Conservation (phyloP, 2,888 invertebrate species). For the Eristalinus sepulchralis region DNA sequence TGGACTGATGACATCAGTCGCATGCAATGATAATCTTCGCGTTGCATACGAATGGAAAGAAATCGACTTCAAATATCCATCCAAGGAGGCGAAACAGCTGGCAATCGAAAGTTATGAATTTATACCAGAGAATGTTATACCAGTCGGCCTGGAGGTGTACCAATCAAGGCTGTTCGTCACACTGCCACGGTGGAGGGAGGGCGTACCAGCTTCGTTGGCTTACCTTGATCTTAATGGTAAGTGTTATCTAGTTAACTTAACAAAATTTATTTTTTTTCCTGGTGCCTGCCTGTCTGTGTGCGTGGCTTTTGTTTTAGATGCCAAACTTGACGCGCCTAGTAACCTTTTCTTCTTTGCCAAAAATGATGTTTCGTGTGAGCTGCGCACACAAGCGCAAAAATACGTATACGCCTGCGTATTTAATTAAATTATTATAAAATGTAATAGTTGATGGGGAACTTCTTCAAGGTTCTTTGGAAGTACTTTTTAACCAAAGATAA, state of each 20-base stretch:
- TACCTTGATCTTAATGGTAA: slow-evolving; percentile 88
- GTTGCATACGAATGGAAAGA: slow-evolving; percentile 88
- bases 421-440: neutral
- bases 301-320: neutral
- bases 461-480: slow-evolving; percentile 22
- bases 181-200: slow-evolving; percentile 88
- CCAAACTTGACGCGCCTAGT: neutral
- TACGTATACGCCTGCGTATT: slow-evolving; percentile 10
- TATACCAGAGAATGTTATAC: slow-evolving; percentile 87
- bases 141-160: slow-evolving; percentile 88
- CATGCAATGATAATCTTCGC: slow-evolving; percentile 85
- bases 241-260: slow-evolving; percentile 58
- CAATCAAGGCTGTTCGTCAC: slow-evolving; percentile 87
- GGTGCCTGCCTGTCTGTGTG: slow-evolving; percentile 13
- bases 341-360: slow-evolving; percentile 22
- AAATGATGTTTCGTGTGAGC: neutral
- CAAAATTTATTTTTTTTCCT: slow-evolving; percentile 3
- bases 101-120: slow-evolving; percentile 84
- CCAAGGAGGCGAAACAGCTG: slow-evolving; percentile 82
- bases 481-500: slow-evolving; percentile 4
- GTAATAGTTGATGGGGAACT: neutral
- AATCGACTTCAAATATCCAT: slow-evolving; percentile 86
- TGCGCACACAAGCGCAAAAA: neutral
- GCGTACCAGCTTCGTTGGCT: slow-evolving; percentile 88
- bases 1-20: slow-evolving; percentile 65